Base-by-base conservation (phyloP, 2,797 vertebrate genomes). In the Silurus aristotelis region DNA sequence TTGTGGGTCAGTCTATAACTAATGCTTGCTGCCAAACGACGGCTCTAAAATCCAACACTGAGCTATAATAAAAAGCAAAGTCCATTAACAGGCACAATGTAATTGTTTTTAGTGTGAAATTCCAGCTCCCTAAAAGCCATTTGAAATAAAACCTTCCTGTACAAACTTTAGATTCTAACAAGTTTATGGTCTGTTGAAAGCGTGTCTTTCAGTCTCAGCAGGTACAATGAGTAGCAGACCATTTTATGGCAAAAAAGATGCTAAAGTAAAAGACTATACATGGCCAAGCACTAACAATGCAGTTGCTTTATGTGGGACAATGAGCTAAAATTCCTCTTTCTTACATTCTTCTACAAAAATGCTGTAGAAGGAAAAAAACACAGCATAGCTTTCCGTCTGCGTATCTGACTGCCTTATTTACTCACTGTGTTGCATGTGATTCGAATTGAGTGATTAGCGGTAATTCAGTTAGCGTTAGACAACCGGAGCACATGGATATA, bases 401-500 rank as follows among this genome's bases (percentile, higher is more conserved):
- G 38, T 63, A 87, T 80, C 84, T 78, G 73, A 85, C 85, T 70
- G 72, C 85, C 86, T 91, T 87, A 91, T 92, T 94, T 90, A 90
- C 87, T 92, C 85, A 78, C 88, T 80, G 83, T 82, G 70, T 92
- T 92, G 83, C 94, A 94, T 95, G 94, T 95, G 95, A 96, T 93
- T 94, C 92, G 88, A 94, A 95, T 96, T 94, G 92, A 92, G 87
- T 90, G 84, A 95, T 95, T 95, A 94, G 90, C 83, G 31, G 87
- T 90, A 95, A 95, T 95, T 94, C 91, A 94, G 94, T 95, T 90
- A 95, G 90, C 83, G 71, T 89, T 86, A 87, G 90, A 91, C 86
- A 87, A 90, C 87, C 87, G 82, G 87, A 88, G 89, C 67, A 80
- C 79, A 86, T 89, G 88, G 88, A 93, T 91, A 89, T 87, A 90